These are phyloP conservation scores for Drepana arcuata DNA, from an alignment of 1,140 invertebrate species.

Conservation along the genomic window DNA sequence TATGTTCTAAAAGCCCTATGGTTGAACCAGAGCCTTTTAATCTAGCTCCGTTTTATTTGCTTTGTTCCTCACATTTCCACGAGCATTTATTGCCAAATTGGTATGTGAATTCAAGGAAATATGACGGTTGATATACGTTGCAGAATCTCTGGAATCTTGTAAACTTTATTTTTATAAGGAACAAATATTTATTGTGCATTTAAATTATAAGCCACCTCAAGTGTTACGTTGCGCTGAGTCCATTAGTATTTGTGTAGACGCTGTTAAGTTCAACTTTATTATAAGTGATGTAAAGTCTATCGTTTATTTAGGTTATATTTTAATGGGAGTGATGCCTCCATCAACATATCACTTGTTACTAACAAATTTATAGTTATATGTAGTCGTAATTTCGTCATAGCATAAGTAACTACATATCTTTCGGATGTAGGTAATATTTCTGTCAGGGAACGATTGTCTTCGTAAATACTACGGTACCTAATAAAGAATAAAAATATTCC, in stretches of 20 bases:
- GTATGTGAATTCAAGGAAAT: too few species aligned
- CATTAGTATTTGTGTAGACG: conserved; percentile 40
- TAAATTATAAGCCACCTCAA: conserved; percentile 60
- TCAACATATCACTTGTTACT: conserved; percentile 70
- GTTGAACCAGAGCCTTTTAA: too few species aligned
- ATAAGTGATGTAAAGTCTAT: conserved; percentile 37
- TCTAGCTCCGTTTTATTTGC: too few species aligned
- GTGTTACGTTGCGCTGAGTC: conserved; percentile 60
- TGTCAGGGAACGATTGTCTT: conserved; percentile 8
- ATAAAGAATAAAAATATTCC: not conserved
- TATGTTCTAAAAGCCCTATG: too few species aligned
- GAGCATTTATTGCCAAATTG: too few species aligned
- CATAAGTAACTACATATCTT: conserved; percentile 65
- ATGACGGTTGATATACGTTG: too few species aligned
- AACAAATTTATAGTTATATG: conserved; percentile 64
- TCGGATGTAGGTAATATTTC: conserved; percentile 26
- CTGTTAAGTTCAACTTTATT: conserved; percentile 38
- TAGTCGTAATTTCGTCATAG: conserved; percentile 62
- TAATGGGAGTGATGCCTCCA: conserved; percentile 58
- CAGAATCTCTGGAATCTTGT: conserved; percentile 46
- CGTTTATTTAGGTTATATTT: conserved; percentile 50
- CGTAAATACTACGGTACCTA: not conserved
- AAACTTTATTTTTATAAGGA: conserved; percentile 61
- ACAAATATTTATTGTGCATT: conserved; percentile 39
- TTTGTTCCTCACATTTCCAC: too few species aligned